Evolutionary conservation across 2,888 invertebrate genomes (phyloP).

Genomic region (Heliconius ethilla): DNA sequence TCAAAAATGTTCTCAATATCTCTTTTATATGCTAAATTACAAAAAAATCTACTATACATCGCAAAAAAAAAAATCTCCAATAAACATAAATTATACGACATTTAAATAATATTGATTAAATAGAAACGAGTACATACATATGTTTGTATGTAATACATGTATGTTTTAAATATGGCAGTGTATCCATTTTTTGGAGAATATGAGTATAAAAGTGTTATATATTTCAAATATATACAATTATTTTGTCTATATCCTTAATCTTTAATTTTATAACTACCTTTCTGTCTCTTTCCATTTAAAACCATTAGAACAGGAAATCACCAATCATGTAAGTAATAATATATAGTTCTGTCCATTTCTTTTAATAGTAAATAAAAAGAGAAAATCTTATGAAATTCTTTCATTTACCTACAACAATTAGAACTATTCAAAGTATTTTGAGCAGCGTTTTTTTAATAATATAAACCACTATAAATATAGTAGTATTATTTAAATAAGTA

Average conservation of each 20-base stretch:
- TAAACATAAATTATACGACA: no score
- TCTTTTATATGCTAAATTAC: no score
- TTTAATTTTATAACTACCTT: background rate
- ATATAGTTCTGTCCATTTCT: background rate
- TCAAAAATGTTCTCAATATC: no score
- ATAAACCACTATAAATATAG: background rate
- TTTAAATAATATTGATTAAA: no score
- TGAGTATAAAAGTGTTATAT: constrained; percentile 5
- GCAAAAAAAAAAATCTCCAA: no score
- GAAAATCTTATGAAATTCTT: no score
- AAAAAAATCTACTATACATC: no score
- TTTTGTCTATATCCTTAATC: background rate
- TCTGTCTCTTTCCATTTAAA: background rate
- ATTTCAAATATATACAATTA: background rate
- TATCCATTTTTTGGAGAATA: background rate
- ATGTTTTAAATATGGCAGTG: constrained; percentile 18
- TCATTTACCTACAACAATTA: background rate
- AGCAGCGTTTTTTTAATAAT: background rate
- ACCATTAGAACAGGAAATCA: background rate
- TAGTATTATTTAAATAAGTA: background rate
- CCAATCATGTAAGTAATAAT: background rate
- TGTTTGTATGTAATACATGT: background rate
- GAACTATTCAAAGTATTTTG: background rate
- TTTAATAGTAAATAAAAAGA: no score
- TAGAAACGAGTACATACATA: no score